A percentile compares a stretch with the other conserved stretches of the same genome.
Conservation (phyloP, 2,888 invertebrate genomes). For the Diaperis boleti region DNA sequence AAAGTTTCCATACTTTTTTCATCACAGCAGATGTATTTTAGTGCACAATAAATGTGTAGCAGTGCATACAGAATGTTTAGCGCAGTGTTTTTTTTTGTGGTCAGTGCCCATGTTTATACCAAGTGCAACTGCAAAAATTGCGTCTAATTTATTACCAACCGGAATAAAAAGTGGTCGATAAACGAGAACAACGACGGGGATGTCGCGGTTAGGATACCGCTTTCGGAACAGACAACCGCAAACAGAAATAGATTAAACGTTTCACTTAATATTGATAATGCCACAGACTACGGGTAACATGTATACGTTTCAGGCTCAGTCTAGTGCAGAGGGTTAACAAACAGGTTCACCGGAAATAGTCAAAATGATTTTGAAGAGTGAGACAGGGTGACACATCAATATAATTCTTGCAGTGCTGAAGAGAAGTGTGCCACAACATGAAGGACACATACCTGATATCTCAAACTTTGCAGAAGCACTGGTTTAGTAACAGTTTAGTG, state of each 20-base stretch:
- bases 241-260: slow-evolving; percentile 22
- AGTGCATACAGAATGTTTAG: background rate
- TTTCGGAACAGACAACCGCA: slow-evolving; percentile 13
- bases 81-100: too few species aligned
- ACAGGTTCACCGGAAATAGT: background rate
- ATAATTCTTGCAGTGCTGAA: slow-evolving; percentile 4
- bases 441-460: slow-evolving; percentile 11
- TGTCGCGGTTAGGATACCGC: slow-evolving; percentile 7
- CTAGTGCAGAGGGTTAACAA: too few species aligned
- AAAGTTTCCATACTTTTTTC: too few species aligned
- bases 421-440: slow-evolving; percentile 8
- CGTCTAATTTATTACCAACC: background rate
- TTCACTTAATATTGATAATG: slow-evolving; percentile 20
- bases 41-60: too few species aligned
- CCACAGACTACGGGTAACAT: slow-evolving; percentile 14
- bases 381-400: slow-evolving; percentile 1
- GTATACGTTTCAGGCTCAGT: too few species aligned
- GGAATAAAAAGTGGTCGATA: slow-evolving; percentile 3
- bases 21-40: too few species aligned
- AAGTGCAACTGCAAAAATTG: background rate
- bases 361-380: background rate
- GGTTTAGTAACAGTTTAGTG: slow-evolving; percentile 8
- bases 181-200: slow-evolving; percentile 8
- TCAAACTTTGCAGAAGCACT: slow-evolving; percentile 1
- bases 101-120: too few species aligned